Conservation (phyloP, 2,113 vertebrate genomes). For the Gymnocephalus cernua region DNA sequence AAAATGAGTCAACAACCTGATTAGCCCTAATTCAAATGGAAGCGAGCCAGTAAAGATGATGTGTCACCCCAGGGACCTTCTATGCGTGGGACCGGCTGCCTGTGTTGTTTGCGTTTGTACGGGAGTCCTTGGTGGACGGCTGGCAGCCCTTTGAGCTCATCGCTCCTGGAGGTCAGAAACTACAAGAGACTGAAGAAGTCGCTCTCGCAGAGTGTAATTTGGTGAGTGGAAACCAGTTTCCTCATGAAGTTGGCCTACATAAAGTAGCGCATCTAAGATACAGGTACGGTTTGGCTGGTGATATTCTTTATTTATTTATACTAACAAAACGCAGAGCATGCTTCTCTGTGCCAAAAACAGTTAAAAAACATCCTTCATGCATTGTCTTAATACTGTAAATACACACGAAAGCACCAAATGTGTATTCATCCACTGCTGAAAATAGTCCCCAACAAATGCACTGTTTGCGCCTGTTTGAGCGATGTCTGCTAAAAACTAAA, state of each 20-base stretch:
- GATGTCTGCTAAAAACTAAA: too few relatives aligned
- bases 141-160: constrained; percentile 96
- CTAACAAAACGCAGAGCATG: too few relatives aligned
- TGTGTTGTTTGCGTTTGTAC: constrained; percentile 88
- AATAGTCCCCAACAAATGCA: background rate
- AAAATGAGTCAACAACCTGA: too few relatives aligned
- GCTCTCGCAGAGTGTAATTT: constrained; percentile 91
- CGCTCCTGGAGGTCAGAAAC: constrained; percentile 89
- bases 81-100: constrained; percentile 90
- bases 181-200: constrained; percentile 85
- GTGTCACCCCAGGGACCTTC: constrained; percentile 88
- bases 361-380: too few relatives aligned
- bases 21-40: background rate
- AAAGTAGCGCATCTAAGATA: background rate
- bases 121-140: constrained; percentile 87
- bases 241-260: background rate
- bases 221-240: constrained; percentile 82
- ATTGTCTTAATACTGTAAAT: background rate
- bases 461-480: background rate
- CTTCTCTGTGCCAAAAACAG: background rate
- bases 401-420: background rate
- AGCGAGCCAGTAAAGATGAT: background rate
- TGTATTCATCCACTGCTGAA: background rate
- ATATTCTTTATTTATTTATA: background rate
- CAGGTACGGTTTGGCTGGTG: background rate